A percentile compares a stretch with the other conserved stretches of the same genome.
Conservation (phyloP, 2,888 invertebrate species). For the Colostygia pectinataria region DNA sequence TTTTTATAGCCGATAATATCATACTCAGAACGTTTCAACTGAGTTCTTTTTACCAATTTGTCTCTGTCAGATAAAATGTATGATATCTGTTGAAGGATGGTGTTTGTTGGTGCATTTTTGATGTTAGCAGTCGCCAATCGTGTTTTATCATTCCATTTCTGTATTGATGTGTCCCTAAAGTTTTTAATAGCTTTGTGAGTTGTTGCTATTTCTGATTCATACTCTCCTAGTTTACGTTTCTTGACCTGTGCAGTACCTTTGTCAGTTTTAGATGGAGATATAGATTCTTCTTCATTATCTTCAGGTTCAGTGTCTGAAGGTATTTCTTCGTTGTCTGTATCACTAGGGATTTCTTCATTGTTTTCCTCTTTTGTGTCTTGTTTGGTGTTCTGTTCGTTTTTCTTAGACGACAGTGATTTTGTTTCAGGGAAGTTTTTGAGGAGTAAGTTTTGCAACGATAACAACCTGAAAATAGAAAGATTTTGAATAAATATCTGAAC, state of each 20-base stretch:
- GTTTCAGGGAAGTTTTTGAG: constrained; percentile 87
- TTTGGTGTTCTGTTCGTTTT: constrained; percentile 37
- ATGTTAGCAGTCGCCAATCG: constrained; percentile 86
- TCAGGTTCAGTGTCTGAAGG: constrained; percentile 83
- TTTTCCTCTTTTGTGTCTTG: constrained; percentile 52
- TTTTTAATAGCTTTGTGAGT: constrained; percentile 84
- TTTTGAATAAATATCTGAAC: not conserved
- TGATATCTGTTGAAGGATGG: constrained; percentile 91
- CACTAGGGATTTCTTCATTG: constrained; percentile 74
- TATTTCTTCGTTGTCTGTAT: constrained; percentile 86
- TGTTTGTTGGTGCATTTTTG: constrained; percentile 84
- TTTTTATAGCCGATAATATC: constrained; percentile 84
- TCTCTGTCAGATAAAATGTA: constrained; percentile 90
- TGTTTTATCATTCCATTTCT: constrained; percentile 98
- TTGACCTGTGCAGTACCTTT: constrained; percentile 34
- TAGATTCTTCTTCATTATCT: constrained; percentile 49
- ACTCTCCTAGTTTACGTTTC: constrained; percentile 83
- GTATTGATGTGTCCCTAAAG: constrained; percentile 91
- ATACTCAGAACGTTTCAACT: constrained; percentile 89
- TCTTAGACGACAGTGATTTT: constrained; percentile 70
- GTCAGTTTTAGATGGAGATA: constrained; percentile 33
- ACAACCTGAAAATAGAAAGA: constrained; percentile 56
- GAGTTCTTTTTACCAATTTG: constrained; percentile 90
- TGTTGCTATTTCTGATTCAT: constrained; percentile 80
- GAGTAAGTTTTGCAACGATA: constrained; percentile 71